Evolutionary conservation across 2,888 invertebrate genomes (phyloP).

Genomic region (Gordius sp.): DNA sequence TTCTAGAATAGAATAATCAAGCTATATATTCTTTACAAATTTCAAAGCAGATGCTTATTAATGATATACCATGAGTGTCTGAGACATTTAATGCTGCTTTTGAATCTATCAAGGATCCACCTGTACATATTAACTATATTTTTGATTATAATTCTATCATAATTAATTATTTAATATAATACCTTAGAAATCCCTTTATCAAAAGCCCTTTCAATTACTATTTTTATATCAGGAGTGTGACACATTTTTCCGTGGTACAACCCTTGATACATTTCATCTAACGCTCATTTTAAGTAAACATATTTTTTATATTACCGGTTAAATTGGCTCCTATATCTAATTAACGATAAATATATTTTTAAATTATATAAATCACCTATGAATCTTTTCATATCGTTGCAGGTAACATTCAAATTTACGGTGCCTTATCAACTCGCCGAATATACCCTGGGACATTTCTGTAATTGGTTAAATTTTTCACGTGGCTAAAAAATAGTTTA

Average conservation of each 20-base stretch:
- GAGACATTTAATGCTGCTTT: neutral
- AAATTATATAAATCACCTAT: too few relatives aligned
- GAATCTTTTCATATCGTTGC: too few relatives aligned
- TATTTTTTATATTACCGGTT: neutral
- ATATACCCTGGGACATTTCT: too few relatives aligned
- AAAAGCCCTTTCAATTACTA: neutral
- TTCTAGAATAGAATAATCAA: too few relatives aligned
- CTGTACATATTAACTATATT: neutral
- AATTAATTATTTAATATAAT: too few relatives aligned
- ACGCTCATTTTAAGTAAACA: neutral
- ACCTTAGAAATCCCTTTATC: neutral
- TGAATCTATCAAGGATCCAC: slow-evolving; percentile 5
- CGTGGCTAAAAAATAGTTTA: too few relatives aligned
- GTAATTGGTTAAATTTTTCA: too few relatives aligned
- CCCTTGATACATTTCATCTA: slow-evolving; percentile 6
- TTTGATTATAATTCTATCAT: neutral
- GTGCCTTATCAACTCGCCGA: too few relatives aligned
- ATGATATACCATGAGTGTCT: neutral
- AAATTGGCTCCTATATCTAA: neutral
- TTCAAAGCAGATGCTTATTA: neutral
- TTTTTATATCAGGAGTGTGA: neutral
- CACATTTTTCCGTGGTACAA: neutral
- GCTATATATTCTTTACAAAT: too few relatives aligned
- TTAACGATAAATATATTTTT: too few relatives aligned
- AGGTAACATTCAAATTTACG: too few relatives aligned